Evolutionary conservation across 2,113 vertebrate genomes (phyloP).

Genomic region (Aspiorhynchus laticeps): DNA sequence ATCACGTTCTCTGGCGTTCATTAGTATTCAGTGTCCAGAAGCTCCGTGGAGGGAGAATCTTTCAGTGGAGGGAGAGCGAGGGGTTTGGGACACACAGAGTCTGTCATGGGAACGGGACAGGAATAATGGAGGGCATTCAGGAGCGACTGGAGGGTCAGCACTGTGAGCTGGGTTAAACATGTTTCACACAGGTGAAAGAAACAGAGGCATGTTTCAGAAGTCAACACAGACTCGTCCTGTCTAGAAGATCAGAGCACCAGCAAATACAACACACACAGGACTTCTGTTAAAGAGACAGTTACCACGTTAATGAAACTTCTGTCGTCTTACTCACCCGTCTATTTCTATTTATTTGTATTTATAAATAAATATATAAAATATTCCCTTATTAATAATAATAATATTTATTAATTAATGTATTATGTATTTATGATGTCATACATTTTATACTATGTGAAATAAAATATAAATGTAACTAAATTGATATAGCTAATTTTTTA

Average conservation of each 20-base stretch:
- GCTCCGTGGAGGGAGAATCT: background rate
- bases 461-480: too few species aligned
- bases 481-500: too few species aligned
- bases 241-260: background rate
- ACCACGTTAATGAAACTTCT: background rate
- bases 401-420: too few species aligned
- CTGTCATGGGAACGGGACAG: conserved; percentile 16
- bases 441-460: too few species aligned
- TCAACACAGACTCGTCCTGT: background rate
- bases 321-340: too few species aligned
- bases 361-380: too few species aligned
- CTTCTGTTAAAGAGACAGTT: background rate
- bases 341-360: too few species aligned
- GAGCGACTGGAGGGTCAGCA: background rate
- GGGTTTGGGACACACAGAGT: conserved; percentile 21
- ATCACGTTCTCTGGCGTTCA: background rate
- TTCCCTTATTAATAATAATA: too few species aligned
- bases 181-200: conserved; percentile 23
- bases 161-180: background rate
- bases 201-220: conserved; percentile 6
- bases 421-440: too few species aligned
- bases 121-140: conserved; percentile 20
- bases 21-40: background rate
- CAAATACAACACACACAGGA: background rate
- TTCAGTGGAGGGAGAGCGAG: background rate